A percentile compares a stretch with the other conserved stretches of the same genome.
phyloP scores from a whole-genome alignment of 2,113 vertebrate genomes.

The Glareola pratincola region DNA sequence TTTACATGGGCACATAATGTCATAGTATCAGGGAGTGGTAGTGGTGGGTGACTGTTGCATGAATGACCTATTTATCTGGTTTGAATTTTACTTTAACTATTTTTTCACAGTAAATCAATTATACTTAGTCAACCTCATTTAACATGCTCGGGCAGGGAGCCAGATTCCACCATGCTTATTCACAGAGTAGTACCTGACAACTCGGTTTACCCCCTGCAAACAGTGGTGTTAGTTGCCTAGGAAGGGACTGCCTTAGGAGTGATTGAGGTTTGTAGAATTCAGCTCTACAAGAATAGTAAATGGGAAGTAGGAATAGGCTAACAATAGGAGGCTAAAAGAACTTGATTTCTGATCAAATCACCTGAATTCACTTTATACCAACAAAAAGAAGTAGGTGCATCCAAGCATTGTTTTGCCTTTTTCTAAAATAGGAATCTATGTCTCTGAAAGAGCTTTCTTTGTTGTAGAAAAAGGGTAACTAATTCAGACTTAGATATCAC shows the following conservation, averaged over 20 bases:
- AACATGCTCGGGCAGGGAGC: background rate
- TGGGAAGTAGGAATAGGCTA: background rate
- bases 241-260: background rate
- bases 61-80: constrained; percentile 1
- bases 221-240: background rate
- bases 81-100: constrained; percentile 29
- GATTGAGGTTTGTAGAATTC: background rate
- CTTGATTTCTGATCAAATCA: background rate
- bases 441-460: background rate
- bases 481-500: background rate
- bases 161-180: background rate
- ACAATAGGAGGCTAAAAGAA: background rate
- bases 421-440: background rate
- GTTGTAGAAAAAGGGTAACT: background rate
- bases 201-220: background rate
- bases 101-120: constrained; percentile 20
- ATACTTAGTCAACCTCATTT: background rate
- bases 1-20: background rate
- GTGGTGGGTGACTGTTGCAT: background rate
- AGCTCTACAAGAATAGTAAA: background rate
- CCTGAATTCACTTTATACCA: background rate
- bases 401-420: background rate
- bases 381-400: background rate
- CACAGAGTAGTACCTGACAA: background rate
- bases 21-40: background rate